Evolutionary conservation across 1,140 invertebrate species (phyloP).

Genomic region (Sycophaga agraensis): DNA sequence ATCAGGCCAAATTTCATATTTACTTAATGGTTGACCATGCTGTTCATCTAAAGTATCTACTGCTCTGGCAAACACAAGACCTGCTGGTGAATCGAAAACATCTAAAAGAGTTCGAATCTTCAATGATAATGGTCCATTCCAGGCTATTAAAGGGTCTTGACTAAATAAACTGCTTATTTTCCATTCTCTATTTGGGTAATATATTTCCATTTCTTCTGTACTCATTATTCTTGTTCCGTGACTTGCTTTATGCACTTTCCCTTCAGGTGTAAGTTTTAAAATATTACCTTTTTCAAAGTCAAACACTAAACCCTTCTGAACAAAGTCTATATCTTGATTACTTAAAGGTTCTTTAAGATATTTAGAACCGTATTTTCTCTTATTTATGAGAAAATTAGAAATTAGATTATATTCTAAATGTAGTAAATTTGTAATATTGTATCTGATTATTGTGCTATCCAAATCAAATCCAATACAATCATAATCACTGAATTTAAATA

Average conservation of each 20-base stretch:
- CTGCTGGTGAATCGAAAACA: constrained; percentile 74
- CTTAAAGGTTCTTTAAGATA: constrained; percentile 60
- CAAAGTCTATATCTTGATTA: constrained; percentile 63
- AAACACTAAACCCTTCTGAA: constrained; percentile 75
- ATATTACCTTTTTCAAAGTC: constrained; percentile 75
- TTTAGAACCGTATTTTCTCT: constrained; percentile 63
- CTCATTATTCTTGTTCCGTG: constrained; percentile 70
- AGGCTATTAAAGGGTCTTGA: constrained; percentile 62
- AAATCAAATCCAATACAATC: constrained; percentile 81
- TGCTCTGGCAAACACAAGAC: constrained; percentile 70
- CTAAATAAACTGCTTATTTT: constrained; percentile 59
- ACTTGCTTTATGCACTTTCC: constrained; percentile 65
- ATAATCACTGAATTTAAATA: constrained; percentile 65
- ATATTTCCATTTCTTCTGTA: constrained; percentile 61
- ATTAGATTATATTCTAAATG: constrained; percentile 67
- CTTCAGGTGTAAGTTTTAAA: constrained; percentile 65
- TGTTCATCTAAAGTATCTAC: constrained; percentile 70
- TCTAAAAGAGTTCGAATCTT: constrained; percentile 71
- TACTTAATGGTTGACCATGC: constrained; percentile 44
- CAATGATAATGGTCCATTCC: constrained; percentile 63
- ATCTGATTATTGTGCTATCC: constrained; percentile 73
- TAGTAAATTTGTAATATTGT: constrained; percentile 67
- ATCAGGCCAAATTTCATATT: constrained; percentile 70
- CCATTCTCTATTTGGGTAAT: constrained; percentile 67
- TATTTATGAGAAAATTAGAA: constrained; percentile 64